Percentiles rank a stretch among this genome's conserved stretches.
phyloP scores from a whole-genome alignment of 2,113 vertebrate genomes.

The Blennius ocellaris region DNA sequence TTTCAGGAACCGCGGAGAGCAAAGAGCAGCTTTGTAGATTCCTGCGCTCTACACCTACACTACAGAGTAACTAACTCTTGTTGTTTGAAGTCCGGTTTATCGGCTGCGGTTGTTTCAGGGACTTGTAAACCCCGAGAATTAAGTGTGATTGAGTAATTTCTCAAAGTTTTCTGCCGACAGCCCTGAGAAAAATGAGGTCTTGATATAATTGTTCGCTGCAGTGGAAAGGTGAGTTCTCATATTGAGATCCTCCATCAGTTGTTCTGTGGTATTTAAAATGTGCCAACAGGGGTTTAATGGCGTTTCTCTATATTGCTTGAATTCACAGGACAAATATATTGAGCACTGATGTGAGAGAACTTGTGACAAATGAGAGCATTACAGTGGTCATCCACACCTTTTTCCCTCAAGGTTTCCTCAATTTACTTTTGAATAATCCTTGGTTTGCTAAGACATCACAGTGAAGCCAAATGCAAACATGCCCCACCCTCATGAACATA shows the following conservation, averaged over 20 bases:
- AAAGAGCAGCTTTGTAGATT: conserved; percentile 67
- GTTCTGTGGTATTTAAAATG: conserved; percentile 61
- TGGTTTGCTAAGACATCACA: too few relatives aligned
- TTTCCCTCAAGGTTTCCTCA: too few relatives aligned
- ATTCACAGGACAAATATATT: too few relatives aligned
- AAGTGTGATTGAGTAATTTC: conserved; percentile 5
- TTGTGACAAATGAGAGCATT: too few relatives aligned
- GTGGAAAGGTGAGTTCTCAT: conserved; percentile 38
- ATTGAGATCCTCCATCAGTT: conserved; percentile 57
- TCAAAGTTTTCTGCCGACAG: conserved; percentile 44
- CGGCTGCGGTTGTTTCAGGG: conserved; percentile 42
- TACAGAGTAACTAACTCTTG: conserved; percentile 52
- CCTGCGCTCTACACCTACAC: conserved; percentile 54
- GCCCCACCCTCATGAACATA: too few relatives aligned
- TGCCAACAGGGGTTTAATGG: conserved; percentile 59
- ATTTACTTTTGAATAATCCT: too few relatives aligned
- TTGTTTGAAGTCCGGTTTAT: conserved; percentile 63
- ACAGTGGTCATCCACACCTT: too few relatives aligned
- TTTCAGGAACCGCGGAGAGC: conserved; percentile 47
- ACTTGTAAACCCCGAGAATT: not conserved
- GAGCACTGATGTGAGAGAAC: too few relatives aligned
- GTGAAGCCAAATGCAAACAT: too few relatives aligned
- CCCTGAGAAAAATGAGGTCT: conserved; percentile 12
- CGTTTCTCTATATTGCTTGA: conserved; percentile 26
- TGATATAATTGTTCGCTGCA: not conserved